Evolutionary conservation across 2,113 vertebrate genomes (phyloP).

Genomic region (Antechinus stuartii): DNA sequence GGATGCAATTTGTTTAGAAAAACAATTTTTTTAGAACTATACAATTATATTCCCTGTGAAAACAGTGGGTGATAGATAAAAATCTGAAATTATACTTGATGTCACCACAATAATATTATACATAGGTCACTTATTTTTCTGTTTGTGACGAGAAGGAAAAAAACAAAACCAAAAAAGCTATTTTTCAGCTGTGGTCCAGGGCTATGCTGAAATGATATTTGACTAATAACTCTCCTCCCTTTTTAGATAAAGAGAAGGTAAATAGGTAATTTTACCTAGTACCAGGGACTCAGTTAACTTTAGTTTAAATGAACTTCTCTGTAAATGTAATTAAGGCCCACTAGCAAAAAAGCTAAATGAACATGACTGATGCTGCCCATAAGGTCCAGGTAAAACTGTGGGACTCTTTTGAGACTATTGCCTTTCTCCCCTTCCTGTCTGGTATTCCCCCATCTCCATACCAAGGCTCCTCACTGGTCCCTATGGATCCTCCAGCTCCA

Average conservation of each 20-base stretch:
- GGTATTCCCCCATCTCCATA: not conserved
- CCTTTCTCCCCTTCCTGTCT: not conserved
- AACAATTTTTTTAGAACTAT: not conserved
- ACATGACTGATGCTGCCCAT: not conserved
- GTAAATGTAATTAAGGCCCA: slow-evolving; percentile 44
- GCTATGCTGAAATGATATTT: slow-evolving; percentile 44
- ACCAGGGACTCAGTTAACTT: slow-evolving; percentile 9
- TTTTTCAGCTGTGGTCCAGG: not conserved
- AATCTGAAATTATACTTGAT: not conserved
- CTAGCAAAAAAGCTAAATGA: slow-evolving; percentile 27
- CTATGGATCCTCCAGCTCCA: not conserved
- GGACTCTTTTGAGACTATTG: not conserved
- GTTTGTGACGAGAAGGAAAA: not conserved
- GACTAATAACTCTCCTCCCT: not conserved
- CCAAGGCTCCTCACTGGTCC: not conserved
- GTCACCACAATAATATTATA: not conserved
- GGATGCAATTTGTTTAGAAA: not conserved
- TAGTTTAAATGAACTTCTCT: slow-evolving; percentile 33
- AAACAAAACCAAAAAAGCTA: not conserved
- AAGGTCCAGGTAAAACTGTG: not conserved
- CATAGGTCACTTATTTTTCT: not conserved
- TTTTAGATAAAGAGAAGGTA: slow-evolving; percentile 19
- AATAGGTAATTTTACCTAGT: slow-evolving; percentile 32
- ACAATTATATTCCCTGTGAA: not conserved
- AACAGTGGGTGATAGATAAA: not conserved